Percentiles rank a stretch among this genome's conserved stretches.
phyloP scores from a whole-genome alignment of 2,888 invertebrate genomes.

The Exocentrus adspersus region DNA sequence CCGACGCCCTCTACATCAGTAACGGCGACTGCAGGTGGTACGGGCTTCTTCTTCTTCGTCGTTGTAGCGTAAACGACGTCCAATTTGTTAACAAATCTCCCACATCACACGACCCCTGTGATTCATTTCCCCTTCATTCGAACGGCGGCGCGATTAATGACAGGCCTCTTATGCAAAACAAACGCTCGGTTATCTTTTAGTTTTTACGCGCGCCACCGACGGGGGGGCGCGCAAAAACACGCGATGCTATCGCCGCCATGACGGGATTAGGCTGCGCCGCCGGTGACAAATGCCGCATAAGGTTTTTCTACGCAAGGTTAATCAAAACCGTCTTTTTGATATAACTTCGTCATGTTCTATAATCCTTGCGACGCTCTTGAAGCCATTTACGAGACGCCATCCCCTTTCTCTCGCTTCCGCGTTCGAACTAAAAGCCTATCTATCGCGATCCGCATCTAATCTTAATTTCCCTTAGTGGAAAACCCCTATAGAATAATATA shows the following conservation, averaged over 20 bases:
- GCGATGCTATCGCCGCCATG: slow-evolving; percentile 15
- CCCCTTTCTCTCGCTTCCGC: no score
- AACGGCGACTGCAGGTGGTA: no score
- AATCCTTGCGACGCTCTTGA: no score
- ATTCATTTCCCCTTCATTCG: neutral
- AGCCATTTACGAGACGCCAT: no score
- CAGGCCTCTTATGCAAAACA: slow-evolving; percentile 14
- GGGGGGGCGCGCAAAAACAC: slow-evolving; percentile 1
- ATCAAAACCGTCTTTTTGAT: no score
- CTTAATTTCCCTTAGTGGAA: neutral
- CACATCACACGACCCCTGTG: no score
- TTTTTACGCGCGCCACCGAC: slow-evolving; percentile 15
- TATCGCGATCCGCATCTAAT: neutral
- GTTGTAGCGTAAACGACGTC: no score
- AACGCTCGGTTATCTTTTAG: slow-evolving; percentile 18
- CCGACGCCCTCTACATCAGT: no score
- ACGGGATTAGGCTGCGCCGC: slow-evolving; percentile 23
- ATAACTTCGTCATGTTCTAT: no score
- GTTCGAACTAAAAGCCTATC: neutral
- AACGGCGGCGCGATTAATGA: slow-evolving; percentile 9
- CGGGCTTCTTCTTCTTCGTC: no score
- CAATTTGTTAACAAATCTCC: no score
- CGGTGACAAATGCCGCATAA: slow-evolving; percentile 28
- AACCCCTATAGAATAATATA: neutral
- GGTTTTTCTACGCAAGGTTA: no score